Base-by-base conservation (phyloP, 2,113 vertebrate species). In the Mesitornis unicolor region DNA sequence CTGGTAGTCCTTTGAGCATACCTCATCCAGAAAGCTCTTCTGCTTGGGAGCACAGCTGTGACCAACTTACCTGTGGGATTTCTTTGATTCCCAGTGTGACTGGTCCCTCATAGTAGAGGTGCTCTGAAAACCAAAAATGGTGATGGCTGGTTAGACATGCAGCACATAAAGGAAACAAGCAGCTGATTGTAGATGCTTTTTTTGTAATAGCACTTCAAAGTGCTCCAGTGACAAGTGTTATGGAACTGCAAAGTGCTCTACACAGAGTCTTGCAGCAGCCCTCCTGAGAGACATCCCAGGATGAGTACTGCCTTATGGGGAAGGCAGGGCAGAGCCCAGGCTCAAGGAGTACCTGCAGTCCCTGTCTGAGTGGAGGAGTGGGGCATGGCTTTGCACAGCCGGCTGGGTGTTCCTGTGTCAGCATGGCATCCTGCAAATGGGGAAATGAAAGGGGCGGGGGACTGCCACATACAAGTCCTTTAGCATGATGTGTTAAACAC, bases 91-190 rank as follows among this genome's bases (percentile, higher is more conserved):
- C 92, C 67, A 97, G 56, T 20, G 81, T 95, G 75, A 98, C 26
- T 56, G 97, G 97, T 31, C 98, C 98, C 6, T 97, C 93, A 64
- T 96, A 98, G 68, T 97, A 95, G 35, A 98, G 7, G 22, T 93
- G 96, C 83, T 98, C 98, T 98, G 97, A 51, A 98, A 98, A 94
- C 74, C 18, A 97, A 5, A 87, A 56, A 22, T 15, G 31, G 29
- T n/a, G 54, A n/a, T 40, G 43, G 18, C 31, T 74, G 54, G 43
- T 97, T 93, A 91, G 76, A 51, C 35, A 16, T 51, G 45, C 51
- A 87, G 76, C 69, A 61, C 9, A 6, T 20, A 65, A 84, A 64
- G 40, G 43, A 83, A 94, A 64, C 13, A 28, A 50, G 70, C 31
- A 74, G 51, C 21, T 38, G 31, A 42, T 68, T 2, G 2, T 36